These are phyloP conservation scores for Pycnomerus fuliginosus DNA, from an alignment of 2,888 invertebrate species.

Conservation along the genomic window DNA sequence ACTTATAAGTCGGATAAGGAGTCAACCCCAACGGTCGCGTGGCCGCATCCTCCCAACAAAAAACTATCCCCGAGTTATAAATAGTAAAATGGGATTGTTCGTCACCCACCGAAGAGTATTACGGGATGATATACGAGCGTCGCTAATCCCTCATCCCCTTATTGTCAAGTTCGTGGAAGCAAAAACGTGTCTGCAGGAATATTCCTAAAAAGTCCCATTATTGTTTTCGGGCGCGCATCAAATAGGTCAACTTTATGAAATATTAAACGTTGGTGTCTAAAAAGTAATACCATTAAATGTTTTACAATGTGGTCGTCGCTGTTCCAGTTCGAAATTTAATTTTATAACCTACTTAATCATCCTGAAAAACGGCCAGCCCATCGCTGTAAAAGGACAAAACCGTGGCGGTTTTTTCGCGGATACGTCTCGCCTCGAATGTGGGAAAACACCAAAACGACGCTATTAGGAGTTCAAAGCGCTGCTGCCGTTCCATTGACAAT, in stretches of 20 bases:
- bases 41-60: no score
- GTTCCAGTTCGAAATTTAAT: conserved; percentile 41
- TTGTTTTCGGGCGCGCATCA: no score
- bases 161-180: no score
- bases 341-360: conserved; percentile 42
- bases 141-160: no score
- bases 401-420: conserved; percentile 30
- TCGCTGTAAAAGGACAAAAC: conserved; percentile 34
- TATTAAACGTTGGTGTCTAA: conserved; percentile 43
- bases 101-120: conserved; percentile 17
- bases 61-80: conserved; percentile 12
- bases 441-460: conserved; percentile 26
- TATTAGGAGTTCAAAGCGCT: conserved; percentile 14
- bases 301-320: conserved; percentile 39
- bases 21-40: no score
- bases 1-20: no score
- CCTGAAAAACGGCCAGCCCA: conserved; percentile 30
- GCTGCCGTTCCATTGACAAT: conserved; percentile 14
- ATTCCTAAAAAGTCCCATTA: no score
- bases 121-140: no score
- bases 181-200: no score
- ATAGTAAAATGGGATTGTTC: conserved; percentile 16
- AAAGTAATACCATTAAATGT: conserved; percentile 48
- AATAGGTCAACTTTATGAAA: conserved; percentile 43
- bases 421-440: conserved; percentile 31